These are phyloP conservation scores for Cyclura pinguis DNA, from an alignment of 2,797 vertebrate genomes.

Conservation along the genomic window DNA sequence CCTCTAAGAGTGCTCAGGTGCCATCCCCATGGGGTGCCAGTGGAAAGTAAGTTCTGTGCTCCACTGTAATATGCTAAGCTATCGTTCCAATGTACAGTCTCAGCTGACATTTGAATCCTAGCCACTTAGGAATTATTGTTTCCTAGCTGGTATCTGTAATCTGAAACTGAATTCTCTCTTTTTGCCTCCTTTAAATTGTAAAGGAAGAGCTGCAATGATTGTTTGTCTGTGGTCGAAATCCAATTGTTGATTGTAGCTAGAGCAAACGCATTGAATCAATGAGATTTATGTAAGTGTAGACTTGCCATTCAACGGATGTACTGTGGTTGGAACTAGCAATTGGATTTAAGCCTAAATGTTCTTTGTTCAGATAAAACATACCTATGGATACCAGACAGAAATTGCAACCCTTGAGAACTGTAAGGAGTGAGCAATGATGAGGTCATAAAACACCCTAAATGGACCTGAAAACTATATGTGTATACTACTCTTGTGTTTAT, in stretches of 20 bases:
- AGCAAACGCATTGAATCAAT: background rate
- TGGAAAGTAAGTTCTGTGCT: slow-evolving; percentile 88
- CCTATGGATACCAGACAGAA: background rate
- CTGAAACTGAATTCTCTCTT: background rate
- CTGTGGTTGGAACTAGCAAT: background rate
- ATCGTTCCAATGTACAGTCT: background rate
- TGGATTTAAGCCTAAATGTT: background rate
- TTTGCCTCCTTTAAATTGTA: background rate
- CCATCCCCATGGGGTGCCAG: slow-evolving; percentile 86
- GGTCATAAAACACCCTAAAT: background rate
- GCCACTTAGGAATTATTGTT: background rate
- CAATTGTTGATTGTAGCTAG: background rate
- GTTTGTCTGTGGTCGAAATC: background rate
- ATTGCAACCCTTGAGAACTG: slow-evolving; percentile 13
- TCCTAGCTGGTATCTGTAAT: background rate
- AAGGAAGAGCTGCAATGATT: background rate
- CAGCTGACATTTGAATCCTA: background rate
- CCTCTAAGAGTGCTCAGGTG: slow-evolving; percentile 90
- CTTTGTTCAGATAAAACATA: slow-evolving; percentile 2
- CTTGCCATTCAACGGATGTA: background rate
- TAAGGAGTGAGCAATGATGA: background rate
- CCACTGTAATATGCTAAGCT: background rate
- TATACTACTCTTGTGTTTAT: background rate
- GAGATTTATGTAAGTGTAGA: no score
- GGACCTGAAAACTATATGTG: background rate